Conservation (phyloP, 2,888 invertebrate genomes). For the Pheosia tremula region DNA sequence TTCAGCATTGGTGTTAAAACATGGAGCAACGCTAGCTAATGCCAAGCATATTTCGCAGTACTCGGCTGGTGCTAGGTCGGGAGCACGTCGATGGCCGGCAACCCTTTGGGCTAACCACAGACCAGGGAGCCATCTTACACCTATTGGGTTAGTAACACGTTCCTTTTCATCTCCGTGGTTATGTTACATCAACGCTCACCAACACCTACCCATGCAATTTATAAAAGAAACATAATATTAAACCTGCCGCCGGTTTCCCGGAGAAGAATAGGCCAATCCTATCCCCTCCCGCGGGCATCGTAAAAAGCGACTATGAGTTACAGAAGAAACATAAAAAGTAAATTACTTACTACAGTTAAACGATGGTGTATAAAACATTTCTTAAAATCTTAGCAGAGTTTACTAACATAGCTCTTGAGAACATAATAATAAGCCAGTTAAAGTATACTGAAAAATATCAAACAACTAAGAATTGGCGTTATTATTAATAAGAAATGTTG, state of each 20-base stretch:
- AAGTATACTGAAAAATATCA: too few species aligned
- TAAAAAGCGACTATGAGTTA: not conserved
- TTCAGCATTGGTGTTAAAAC: too few species aligned
- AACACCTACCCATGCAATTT: conserved; percentile 1
- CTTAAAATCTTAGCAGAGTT: not conserved
- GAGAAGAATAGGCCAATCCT: conserved; percentile 1
- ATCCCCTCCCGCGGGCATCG: not conserved
- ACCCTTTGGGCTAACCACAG: too few species aligned
- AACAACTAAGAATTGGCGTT: too few species aligned
- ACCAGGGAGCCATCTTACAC: too few species aligned
- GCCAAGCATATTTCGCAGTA: too few species aligned
- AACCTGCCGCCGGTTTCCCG: not conserved
- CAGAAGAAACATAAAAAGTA: conserved; percentile 3
- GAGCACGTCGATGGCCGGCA: too few species aligned
- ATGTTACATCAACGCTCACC: not conserved
- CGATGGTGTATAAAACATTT: not conserved
- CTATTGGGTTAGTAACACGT: too few species aligned
- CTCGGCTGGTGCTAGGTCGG: too few species aligned
- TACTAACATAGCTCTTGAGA: not conserved
- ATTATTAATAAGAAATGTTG: too few species aligned
- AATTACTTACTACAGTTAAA: not conserved
- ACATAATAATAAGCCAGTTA: not conserved
- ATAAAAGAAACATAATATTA: not conserved
- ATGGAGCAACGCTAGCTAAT: too few species aligned
- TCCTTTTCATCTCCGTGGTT: too few species aligned